Conservation (phyloP, 2,888 invertebrate genomes). For the Camptogramma bilineatum region DNA sequence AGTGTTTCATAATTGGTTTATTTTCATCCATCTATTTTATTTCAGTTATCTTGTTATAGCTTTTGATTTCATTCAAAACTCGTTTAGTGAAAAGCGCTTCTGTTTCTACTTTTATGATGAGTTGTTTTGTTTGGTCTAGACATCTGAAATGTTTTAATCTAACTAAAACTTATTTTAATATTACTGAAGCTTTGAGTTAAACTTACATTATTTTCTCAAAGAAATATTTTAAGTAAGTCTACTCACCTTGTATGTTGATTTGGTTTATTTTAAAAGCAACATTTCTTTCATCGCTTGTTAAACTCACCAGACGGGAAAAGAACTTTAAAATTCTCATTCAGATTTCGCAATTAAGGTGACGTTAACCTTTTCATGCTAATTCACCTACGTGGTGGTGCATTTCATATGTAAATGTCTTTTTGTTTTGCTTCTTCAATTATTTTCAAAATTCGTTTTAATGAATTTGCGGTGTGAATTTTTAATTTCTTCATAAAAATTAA, state of each 20-base stretch:
- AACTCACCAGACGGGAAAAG: constrained; percentile 20
- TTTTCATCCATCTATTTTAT: constrained; percentile 16
- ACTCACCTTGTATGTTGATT: neutral
- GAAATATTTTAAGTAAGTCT: neutral
- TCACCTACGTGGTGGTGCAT: constrained; percentile 49
- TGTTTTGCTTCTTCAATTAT: constrained; percentile 50
- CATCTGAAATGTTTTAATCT: constrained; percentile 7
- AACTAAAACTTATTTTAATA: neutral
- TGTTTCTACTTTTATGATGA: neutral
- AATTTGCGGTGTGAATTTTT: neutral
- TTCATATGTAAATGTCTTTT: constrained; percentile 56
- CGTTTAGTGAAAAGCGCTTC: neutral
- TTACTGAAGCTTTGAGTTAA: neutral
- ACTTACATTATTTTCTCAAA: neutral
- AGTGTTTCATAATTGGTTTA: constrained; percentile 23
- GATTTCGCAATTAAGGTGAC: constrained; percentile 48
- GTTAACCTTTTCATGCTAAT: constrained; percentile 56
- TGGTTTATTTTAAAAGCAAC: neutral
- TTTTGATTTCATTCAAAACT: constrained; percentile 12
- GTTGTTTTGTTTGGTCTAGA: constrained; percentile 12
- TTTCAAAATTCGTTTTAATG: constrained; percentile 41
- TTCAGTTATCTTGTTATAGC: constrained; percentile 3
- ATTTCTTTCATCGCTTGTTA: neutral
- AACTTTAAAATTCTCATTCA: constrained; percentile 32
- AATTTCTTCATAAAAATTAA: neutral